Evolutionary conservation across 2,113 vertebrate species (phyloP), one percentile per base, ranked within the genome.

Genomic region (Menidia beryllina): DNA sequence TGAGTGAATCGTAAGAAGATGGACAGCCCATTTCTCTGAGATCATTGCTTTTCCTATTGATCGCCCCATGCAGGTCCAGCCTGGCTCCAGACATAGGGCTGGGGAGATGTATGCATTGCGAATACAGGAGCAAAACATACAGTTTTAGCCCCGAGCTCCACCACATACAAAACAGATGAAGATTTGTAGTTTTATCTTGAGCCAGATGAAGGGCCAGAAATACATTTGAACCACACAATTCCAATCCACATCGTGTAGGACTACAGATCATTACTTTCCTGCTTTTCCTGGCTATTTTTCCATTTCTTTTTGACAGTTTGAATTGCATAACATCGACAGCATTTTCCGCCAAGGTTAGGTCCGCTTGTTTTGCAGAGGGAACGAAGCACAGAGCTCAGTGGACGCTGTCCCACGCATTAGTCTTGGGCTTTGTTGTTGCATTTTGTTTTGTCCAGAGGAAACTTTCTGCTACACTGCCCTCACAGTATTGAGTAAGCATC

Each of bases 401-500:
- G 48, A 58, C 52, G 8, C 62, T 26, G 25, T 70, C 69, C 65
- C 47, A 36, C 15, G 49, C 25, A 59, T 17, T 23, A 50, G 36
- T 61, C 72, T 72, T 71, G 62, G 24, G 41, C 74, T 70, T 65
- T 75, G 53, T 78, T 76, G 70, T 85, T 64, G 13, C 61, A 70
- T 84, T 81, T 72, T 82, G 77, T 63, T 83, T 63, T 70, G 50
- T 80, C 59, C 82, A 48, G 41, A 55, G 82, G 83, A 76, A 86
- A 87, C 74, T 83, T 86, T 89, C 85, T 81, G 83, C 88, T 79
- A 82, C 85, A 79, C 67, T 81, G 85, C 77, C 55, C 83, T 63
- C 86, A 88, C 72, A 67, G 71, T 87, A 91, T 87, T 83, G 88
- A 93, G 88, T 86, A 88, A 87, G 86, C 85, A 85, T 90, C 88